These are phyloP conservation scores for Dromas ardeola DNA, from an alignment of 2,113 vertebrate genomes.

Conservation along the genomic window DNA sequence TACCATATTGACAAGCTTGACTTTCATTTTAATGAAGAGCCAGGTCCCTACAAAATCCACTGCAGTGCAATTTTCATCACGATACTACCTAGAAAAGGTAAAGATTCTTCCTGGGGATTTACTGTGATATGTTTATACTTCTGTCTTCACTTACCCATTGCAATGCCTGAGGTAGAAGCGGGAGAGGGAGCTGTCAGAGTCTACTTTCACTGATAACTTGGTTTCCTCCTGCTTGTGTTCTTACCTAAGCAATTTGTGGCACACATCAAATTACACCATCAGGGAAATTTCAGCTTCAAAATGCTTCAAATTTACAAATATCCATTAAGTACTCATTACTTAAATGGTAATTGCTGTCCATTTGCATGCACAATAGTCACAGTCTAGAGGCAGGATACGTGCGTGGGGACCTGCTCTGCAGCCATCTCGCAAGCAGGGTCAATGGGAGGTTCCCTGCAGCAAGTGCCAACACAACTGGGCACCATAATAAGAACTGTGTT, in stretches of 20 bases:
- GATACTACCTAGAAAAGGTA: not conserved
- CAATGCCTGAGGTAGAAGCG: not conserved
- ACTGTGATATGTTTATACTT: not conserved
- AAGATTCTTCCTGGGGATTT: not conserved
- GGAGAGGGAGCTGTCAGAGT: not conserved
- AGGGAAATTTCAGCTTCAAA: not conserved
- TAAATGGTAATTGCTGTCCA: not conserved
- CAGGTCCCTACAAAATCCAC: not conserved
- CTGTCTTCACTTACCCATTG: not conserved
- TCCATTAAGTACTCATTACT: not conserved
- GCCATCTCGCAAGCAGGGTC: not conserved
- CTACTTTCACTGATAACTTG: not conserved
- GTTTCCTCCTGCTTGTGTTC: not conserved
- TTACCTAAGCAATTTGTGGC: not conserved
- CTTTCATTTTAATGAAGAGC: not conserved
- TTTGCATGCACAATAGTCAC: not conserved
- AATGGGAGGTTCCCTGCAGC: not conserved
- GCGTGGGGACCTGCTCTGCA: not conserved
- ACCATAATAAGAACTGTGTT: not conserved
- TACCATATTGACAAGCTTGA: not conserved
- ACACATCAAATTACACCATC: not conserved
- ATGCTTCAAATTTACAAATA: not conserved
- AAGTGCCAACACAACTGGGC: not conserved
- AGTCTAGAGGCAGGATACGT: not conserved
- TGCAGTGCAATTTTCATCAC: not conserved